A percentile compares a stretch with the other conserved stretches of the same genome.
Evolutionary conservation across 2,888 invertebrate genomes (phyloP).

Genomic region (Neuroscelio doddi): DNA sequence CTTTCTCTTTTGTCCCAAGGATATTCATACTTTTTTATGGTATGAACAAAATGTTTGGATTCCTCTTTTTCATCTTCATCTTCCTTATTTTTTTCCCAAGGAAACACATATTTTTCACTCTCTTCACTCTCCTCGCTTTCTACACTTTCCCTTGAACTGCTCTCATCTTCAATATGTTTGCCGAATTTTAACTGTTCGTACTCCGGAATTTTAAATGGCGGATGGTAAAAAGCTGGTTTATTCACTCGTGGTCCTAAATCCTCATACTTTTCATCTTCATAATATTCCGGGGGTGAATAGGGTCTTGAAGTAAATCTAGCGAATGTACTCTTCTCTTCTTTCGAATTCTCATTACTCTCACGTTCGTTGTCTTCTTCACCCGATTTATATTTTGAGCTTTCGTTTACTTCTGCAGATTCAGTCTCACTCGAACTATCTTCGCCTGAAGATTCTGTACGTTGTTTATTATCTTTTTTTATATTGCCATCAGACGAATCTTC

Average conservation of each 20-base stretch:
- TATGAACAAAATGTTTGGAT: constrained; percentile 36
- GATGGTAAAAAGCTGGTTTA: constrained; percentile 64
- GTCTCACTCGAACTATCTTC: constrained; percentile 16
- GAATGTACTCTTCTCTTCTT: constrained; percentile 52
- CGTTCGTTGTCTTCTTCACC: constrained; percentile 38
- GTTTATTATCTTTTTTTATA: constrained; percentile 20
- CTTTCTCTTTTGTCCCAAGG: constrained; percentile 67
- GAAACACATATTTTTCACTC: constrained; percentile 55
- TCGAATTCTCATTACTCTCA: constrained; percentile 34
- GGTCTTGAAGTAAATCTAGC: constrained; percentile 57
- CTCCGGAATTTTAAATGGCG: constrained; percentile 52
- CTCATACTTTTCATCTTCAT: constrained; percentile 59
- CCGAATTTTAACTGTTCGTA: constrained; percentile 43
- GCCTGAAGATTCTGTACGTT: constrained; percentile 21
- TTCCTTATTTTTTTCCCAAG: constrained; percentile 57
- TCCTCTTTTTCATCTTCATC: constrained; percentile 49
- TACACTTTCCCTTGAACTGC: constrained; percentile 25
- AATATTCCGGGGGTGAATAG: constrained; percentile 61
- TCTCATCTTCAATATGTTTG: constrained; percentile 25
- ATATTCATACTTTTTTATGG: constrained; percentile 58
- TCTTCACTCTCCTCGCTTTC: constrained; percentile 44
- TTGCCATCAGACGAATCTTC: constrained; percentile 32
- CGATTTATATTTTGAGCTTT: constrained; percentile 25
- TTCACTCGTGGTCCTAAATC: constrained; percentile 62
- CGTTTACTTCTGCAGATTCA: constrained; percentile 33